Conservation (phyloP, 2,888 invertebrate species). For the Aproaerema taeniolella region DNA sequence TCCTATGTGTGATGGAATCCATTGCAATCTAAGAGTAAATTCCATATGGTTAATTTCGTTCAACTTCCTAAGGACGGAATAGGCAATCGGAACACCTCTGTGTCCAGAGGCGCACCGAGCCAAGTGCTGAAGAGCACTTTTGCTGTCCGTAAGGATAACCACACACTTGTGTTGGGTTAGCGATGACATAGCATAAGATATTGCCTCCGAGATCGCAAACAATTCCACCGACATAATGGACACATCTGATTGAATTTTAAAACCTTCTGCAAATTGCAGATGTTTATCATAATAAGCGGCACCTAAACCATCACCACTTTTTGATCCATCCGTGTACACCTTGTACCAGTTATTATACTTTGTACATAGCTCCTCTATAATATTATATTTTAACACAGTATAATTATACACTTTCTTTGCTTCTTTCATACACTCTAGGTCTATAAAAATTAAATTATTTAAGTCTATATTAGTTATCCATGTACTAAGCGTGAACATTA, state of each 20-base stretch:
- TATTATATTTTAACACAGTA: neutral
- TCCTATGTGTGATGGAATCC: constrained; percentile 13
- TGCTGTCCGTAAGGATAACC: constrained; percentile 13
- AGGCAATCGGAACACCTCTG: constrained; percentile 8
- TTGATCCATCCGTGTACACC: constrained; percentile 19
- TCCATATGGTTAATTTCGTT: neutral
- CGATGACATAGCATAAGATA: constrained; percentile 10
- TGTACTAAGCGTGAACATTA: constrained; percentile 8
- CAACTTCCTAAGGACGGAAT: neutral
- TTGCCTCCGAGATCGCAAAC: constrained; percentile 16
- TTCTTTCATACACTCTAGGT: neutral
- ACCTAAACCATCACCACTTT: constrained; percentile 5
- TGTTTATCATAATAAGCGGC: constrained; percentile 14
- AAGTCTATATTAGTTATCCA: constrained; percentile 14
- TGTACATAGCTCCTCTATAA: neutral
- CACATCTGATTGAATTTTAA: neutral
- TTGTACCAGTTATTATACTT: constrained; percentile 6
- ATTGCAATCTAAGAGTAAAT: constrained; percentile 6
- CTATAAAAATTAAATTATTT: neutral
- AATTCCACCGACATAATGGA: constrained; percentile 19
- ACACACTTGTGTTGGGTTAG: constrained; percentile 8
- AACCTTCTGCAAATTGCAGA: constrained; percentile 8
- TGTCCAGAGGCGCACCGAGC: constrained; percentile 2
- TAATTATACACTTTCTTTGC: neutral
- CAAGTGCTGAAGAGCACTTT: constrained; percentile 5